Evolutionary conservation across 2,888 invertebrate species (phyloP).

Genomic region (Hybos culiciformis): DNA sequence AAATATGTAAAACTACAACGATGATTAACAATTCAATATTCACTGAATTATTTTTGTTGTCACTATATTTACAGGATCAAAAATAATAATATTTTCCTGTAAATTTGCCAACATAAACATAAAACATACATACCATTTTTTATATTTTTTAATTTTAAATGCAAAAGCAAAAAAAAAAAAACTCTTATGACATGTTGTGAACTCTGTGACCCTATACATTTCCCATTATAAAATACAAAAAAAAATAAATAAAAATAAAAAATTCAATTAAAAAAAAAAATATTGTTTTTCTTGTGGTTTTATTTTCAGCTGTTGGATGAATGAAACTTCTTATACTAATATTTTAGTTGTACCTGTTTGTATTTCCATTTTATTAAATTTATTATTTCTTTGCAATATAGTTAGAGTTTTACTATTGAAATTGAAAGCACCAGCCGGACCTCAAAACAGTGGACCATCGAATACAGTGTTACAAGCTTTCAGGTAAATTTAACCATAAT

Average conservation of each 20-base stretch:
- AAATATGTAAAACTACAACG: too few relatives aligned
- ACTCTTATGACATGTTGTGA: background rate
- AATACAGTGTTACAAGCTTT: constrained; percentile 63
- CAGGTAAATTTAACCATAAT: constrained; percentile 45
- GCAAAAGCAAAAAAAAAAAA: too few relatives aligned
- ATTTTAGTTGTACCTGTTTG: constrained; percentile 68
- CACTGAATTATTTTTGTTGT: too few relatives aligned
- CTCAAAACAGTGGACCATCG: constrained; percentile 49
- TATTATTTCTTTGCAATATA: constrained; percentile 79
- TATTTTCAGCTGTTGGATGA: constrained; percentile 58
- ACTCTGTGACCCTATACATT: background rate
- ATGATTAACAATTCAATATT: too few relatives aligned
- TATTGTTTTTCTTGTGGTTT: background rate
- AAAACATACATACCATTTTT: too few relatives aligned
- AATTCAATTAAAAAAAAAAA: background rate
- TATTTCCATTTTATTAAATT: constrained; percentile 65
- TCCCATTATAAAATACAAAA: background rate
- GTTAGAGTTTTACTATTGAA: constrained; percentile 75
- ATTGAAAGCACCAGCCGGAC: constrained; percentile 53
- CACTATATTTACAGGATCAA: too few relatives aligned
- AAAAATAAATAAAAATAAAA: background rate
- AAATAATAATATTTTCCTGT: too few relatives aligned
- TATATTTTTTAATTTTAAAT: too few relatives aligned
- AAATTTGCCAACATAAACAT: too few relatives aligned
- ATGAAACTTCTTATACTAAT: constrained; percentile 53